These are phyloP conservation scores for Neocrepidodera transversa DNA, from an alignment of 2,888 invertebrate species.

Conservation along the genomic window DNA sequence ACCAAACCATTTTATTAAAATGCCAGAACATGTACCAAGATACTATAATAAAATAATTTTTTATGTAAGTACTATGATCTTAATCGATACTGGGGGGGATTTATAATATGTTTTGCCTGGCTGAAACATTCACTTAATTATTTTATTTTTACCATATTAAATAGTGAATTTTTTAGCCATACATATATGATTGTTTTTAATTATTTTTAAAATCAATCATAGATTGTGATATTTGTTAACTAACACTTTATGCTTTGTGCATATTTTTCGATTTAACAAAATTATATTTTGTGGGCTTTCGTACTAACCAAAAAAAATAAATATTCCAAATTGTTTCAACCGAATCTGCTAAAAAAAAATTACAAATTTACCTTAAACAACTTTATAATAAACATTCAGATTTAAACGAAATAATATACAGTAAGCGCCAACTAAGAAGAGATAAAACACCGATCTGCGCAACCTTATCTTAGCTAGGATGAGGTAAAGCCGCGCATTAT, in stretches of 20 bases:
- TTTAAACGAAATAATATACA: too few species aligned
- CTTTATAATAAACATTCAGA: too few species aligned
- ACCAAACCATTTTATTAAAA: slow-evolving; percentile 40
- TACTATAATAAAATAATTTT: slow-evolving; percentile 35
- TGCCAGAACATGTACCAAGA: slow-evolving; percentile 40
- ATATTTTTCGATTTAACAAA: neutral
- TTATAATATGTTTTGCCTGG: neutral
- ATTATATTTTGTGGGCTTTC: neutral
- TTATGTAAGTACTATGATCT: slow-evolving; percentile 37
- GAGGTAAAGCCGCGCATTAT: too few species aligned
- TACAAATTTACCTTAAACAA: neutral
- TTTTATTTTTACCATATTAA: neutral
- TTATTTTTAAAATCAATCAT: too few species aligned
- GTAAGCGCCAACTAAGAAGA: too few species aligned
- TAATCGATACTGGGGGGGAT: neutral
- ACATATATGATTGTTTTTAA: too few species aligned
- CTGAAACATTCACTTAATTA: neutral
- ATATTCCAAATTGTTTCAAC: slow-evolving; percentile 20
- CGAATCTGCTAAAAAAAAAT: neutral
- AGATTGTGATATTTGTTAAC: too few species aligned
- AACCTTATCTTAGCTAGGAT: too few species aligned
- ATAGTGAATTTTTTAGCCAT: neutral
- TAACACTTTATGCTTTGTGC: too few species aligned
- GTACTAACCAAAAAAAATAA: slow-evolving; percentile 13
- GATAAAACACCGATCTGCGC: too few species aligned